Evolutionary conservation across 92 coral and sea anemone species (phyloP).

Genomic region (Epizoanthus scotinus): DNA sequence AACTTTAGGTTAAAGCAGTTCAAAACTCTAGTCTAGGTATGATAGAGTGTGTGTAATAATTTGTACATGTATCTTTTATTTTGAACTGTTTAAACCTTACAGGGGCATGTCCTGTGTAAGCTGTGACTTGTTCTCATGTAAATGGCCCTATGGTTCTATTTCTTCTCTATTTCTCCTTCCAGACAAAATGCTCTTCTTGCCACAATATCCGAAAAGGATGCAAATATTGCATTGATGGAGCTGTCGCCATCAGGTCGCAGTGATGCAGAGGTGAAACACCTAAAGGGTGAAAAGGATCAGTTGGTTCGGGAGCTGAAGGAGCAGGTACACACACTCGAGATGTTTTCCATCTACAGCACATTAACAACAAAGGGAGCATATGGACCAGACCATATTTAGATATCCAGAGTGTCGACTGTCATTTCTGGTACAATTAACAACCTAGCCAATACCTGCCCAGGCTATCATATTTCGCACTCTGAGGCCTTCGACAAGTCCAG

Average conservation of each 20-base stretch:
- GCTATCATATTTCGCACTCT: background rate
- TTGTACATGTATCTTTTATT: too few species aligned
- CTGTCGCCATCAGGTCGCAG: constrained; percentile 87
- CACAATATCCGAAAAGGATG: constrained; percentile 95
- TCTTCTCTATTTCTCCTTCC: constrained; percentile 25
- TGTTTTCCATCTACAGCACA: background rate
- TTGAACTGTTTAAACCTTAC: too few species aligned
- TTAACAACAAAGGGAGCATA: too few species aligned
- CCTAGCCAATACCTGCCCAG: too few species aligned
- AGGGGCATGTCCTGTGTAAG: background rate
- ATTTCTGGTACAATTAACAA: too few species aligned
- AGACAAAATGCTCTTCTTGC: constrained; percentile 98
- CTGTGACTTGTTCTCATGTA: background rate
- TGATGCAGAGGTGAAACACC: constrained; percentile 83
- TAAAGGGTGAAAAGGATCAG: constrained; percentile 95
- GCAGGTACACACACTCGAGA: constrained; percentile 56
- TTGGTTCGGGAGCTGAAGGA: constrained; percentile 92
- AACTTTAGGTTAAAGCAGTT: too few species aligned
- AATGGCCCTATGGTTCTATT: background rate
- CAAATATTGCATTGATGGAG: constrained; percentile 94
- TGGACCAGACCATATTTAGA: too few species aligned
- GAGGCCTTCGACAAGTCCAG: background rate
- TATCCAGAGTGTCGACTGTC: too few species aligned
- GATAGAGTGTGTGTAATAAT: background rate
- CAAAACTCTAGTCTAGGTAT: too few species aligned